Evolutionary conservation across 2,113 vertebrate genomes (phyloP).

Genomic region (Gopherus evgoodei): DNA sequence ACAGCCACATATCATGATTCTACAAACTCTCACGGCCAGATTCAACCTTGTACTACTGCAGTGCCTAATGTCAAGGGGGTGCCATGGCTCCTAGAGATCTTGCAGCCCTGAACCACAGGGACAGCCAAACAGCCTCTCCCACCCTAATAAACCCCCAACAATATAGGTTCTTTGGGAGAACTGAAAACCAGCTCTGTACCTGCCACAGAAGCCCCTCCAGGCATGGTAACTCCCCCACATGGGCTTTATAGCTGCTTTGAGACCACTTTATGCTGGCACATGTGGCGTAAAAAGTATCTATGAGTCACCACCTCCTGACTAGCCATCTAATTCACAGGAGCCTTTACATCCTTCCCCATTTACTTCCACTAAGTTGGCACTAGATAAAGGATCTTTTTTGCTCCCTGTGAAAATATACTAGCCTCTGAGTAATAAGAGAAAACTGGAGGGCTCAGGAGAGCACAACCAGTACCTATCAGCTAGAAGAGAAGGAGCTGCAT

Average conservation of each 20-base stretch:
- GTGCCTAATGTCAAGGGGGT: background rate
- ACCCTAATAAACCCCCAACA: background rate
- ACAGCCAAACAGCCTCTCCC: background rate
- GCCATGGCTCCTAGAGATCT: background rate
- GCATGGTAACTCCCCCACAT: background rate
- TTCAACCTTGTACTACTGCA: too few species aligned
- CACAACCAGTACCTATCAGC: background rate
- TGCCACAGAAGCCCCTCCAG: background rate
- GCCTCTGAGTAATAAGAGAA: accelerated
- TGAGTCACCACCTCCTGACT: accelerated
- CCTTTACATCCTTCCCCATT: background rate
- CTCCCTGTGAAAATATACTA: too few species aligned
- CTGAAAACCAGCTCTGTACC: background rate
- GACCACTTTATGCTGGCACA: background rate
- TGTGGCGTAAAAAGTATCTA: background rate
- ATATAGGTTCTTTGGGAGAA: background rate
- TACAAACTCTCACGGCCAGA: accelerated
- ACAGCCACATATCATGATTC: background rate
- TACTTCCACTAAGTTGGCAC: accelerated
- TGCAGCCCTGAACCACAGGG: background rate
- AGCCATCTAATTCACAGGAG: background rate
- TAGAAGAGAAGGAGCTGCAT: background rate
- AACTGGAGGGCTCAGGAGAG: accelerated
- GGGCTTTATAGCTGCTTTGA: background rate
- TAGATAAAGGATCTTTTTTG: background rate